Evolutionary conservation across 1,140 invertebrate genomes (phyloP).

Genomic region (Magallana angulata): DNA sequence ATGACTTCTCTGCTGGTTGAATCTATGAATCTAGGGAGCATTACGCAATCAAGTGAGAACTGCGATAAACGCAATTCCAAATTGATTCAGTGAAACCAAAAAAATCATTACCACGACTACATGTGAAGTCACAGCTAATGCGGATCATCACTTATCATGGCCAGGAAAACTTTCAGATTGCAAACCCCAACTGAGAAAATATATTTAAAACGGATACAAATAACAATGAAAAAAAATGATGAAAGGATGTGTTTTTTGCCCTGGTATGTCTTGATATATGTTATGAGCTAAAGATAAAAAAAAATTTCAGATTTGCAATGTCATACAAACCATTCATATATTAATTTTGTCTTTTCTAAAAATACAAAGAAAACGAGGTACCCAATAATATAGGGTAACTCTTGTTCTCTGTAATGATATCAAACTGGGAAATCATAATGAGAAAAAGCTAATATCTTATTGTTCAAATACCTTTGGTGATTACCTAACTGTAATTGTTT

Average conservation of each 20-base stretch:
- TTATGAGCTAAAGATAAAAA: too few species aligned
- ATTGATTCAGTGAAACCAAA: conserved; percentile 25
- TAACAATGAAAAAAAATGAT: background rate
- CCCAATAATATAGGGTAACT: background rate
- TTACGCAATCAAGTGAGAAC: conserved; percentile 24
- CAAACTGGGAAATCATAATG: too few species aligned
- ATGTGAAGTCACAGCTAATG: background rate
- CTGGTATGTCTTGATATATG: background rate
- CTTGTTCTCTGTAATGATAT: background rate
- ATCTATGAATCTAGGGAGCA: background rate
- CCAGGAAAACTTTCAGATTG: background rate
- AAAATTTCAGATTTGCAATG: too few species aligned
- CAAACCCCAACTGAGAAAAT: background rate
- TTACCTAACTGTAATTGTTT: too few species aligned
- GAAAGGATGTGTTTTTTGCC: background rate
- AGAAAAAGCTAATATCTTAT: background rate
- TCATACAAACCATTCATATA: too few species aligned
- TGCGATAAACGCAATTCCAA: conserved; percentile 9
- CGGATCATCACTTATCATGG: background rate
- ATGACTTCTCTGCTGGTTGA: background rate
- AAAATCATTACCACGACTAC: background rate
- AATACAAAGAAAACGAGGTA: too few species aligned
- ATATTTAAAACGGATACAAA: background rate
- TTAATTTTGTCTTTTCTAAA: too few species aligned
- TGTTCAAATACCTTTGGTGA: too few species aligned